Evolutionary conservation across 2,113 vertebrate genomes (phyloP).

Genomic region (Galemys pyrenaicus): DNA sequence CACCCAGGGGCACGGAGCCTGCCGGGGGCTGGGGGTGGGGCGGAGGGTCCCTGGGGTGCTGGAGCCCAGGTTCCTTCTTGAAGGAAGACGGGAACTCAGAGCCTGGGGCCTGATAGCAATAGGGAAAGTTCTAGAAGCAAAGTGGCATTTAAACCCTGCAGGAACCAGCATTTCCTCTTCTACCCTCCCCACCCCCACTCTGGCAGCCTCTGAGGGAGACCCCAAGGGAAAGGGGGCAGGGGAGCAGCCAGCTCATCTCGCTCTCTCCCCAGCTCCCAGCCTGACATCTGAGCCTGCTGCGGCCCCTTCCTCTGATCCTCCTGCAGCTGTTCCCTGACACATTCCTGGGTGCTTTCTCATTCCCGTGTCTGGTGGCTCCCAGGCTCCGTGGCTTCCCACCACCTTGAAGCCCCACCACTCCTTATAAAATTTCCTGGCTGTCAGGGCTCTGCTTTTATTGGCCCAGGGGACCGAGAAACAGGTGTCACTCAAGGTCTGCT

Average conservation of each 20-base stretch:
- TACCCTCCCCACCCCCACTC: not conserved
- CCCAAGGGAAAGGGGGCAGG: not conserved
- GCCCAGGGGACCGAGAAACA: conserved; percentile 86
- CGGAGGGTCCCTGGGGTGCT: not conserved
- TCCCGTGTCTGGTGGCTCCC: conserved; percentile 88
- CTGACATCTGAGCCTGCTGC: conserved; percentile 51
- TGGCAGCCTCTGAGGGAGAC: not conserved
- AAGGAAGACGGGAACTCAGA: not conserved
- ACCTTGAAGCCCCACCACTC: conserved; percentile 89
- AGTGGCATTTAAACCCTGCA: not conserved
- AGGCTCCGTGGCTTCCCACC: conserved; percentile 91
- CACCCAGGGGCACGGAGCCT: not conserved
- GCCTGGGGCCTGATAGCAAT: not conserved
- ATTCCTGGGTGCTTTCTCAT: conserved; percentile 96
- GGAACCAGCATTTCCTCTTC: rapidly evolving
- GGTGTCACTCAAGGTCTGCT: conserved; percentile 85
- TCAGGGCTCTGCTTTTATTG: conserved; percentile 85
- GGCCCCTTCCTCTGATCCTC: conserved; percentile 74
- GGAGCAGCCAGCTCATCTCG: not conserved
- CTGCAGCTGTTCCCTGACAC: conserved; percentile 92
- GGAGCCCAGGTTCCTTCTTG: not conserved
- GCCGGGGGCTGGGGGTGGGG: not conserved
- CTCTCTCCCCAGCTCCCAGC: not conserved
- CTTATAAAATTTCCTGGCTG: conserved; percentile 92
- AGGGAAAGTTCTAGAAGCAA: not conserved